These are phyloP conservation scores for Quadriops clusia DNA, from an alignment of 2,888 invertebrate genomes.

Conservation along the genomic window DNA sequence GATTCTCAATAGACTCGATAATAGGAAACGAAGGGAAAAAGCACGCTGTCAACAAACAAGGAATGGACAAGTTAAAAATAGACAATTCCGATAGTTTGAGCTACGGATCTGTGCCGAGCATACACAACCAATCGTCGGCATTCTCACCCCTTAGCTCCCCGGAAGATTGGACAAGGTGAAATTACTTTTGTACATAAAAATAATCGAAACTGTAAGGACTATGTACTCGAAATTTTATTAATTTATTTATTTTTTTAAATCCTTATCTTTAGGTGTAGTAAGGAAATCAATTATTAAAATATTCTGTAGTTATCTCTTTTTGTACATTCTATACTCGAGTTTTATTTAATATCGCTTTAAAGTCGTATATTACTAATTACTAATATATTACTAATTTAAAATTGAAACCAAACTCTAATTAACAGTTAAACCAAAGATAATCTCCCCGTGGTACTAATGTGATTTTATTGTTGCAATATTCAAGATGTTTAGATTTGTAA, in stretches of 20 bases:
- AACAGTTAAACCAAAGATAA: slow-evolving; percentile 24
- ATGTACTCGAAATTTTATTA: no score
- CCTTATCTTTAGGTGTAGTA: no score
- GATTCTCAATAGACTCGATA: slow-evolving; percentile 51
- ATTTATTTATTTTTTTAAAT: no score
- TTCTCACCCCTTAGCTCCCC: slow-evolving; percentile 54
- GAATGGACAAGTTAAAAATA: no score
- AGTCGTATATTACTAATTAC: slow-evolving; percentile 3
- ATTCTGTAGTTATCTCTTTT: no score
- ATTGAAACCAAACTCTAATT: background rate
- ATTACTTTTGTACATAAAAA: no score
- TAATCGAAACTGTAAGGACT: no score
- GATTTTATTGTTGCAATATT: slow-evolving; percentile 33
- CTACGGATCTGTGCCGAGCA: slow-evolving; percentile 26
- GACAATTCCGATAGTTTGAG: no score
- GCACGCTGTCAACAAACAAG: no score
- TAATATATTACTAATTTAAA: slow-evolving; percentile 9
- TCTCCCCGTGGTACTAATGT: slow-evolving; percentile 26
- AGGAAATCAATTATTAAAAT: no score
- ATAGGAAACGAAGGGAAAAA: slow-evolving; percentile 36
- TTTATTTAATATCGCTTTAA: slow-evolving; percentile 8
- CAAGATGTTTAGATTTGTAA: no score
- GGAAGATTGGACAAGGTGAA: slow-evolving; percentile 58
- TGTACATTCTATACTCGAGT: no score
- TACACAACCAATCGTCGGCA: slow-evolving; percentile 47